phyloP scores from a whole-genome alignment of 1,140 invertebrate species.

The Littorina saxatilis region DNA sequence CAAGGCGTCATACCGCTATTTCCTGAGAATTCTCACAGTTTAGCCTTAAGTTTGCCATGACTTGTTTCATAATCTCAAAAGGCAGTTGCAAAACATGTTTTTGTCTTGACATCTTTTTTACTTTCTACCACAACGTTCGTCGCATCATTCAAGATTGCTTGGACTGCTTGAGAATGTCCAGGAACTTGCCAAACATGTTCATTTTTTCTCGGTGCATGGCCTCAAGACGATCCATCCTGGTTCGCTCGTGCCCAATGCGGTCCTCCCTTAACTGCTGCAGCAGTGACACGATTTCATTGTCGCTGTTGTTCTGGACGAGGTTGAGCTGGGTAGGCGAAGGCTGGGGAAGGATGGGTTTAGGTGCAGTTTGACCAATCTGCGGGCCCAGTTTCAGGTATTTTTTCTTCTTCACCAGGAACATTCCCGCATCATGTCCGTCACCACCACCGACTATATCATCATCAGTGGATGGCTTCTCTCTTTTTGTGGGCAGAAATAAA shows the following conservation, averaged over 20 bases:
- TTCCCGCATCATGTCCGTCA: not conserved
- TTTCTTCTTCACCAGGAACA: slow-evolving; percentile 23
- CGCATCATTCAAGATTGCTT: slow-evolving; percentile 4
- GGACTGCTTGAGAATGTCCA: slow-evolving; percentile 34
- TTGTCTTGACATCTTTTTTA: not conserved
- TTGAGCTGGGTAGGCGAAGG: not conserved
- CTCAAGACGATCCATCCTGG: slow-evolving; percentile 37
- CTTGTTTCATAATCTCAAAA: too few species aligned
- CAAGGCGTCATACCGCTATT: too few species aligned
- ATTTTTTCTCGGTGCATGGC: slow-evolving; percentile 43
- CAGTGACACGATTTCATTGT: not conserved
- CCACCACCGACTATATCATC: not conserved
- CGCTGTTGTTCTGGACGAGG: not conserved
- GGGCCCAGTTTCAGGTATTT: slow-evolving; percentile 1
- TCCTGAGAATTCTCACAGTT: too few species aligned
- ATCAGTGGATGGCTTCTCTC: not conserved
- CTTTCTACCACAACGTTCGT: too few species aligned
- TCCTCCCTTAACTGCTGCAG: slow-evolving; percentile 34
- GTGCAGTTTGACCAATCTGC: not conserved
- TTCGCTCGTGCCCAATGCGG: slow-evolving; percentile 4
- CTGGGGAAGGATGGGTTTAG: not conserved
- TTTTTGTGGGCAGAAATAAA: not conserved
- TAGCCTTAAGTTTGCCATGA: too few species aligned
- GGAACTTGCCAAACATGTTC: slow-evolving; percentile 35
- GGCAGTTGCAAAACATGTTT: too few species aligned